Percentiles rank a stretch among this genome's conserved stretches.
These are phyloP conservation scores for Saccostrea glomerata DNA, from an alignment of 1,140 invertebrate genomes.

Conservation along the genomic window DNA sequence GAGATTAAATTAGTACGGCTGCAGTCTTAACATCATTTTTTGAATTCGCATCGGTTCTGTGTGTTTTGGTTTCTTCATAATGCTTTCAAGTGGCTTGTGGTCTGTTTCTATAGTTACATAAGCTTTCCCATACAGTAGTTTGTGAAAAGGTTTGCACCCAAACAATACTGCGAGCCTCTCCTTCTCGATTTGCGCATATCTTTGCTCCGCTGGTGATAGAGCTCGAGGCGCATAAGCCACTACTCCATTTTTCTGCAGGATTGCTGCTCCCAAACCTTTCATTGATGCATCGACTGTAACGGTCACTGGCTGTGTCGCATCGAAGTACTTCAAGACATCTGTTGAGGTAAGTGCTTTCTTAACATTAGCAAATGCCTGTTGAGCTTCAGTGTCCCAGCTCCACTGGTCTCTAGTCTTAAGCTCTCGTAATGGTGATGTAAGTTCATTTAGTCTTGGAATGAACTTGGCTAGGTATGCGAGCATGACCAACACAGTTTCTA, in stretches of 20 bases:
- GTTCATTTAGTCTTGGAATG: conserved; percentile 56
- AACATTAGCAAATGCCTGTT: conserved; percentile 39
- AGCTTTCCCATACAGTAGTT: conserved; percentile 60
- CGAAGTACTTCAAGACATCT: conserved; percentile 53
- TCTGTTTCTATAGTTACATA: conserved; percentile 66
- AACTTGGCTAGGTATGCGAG: conserved; percentile 60
- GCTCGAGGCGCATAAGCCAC: conserved; percentile 68
- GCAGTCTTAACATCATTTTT: conserved; percentile 66
- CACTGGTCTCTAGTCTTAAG: conserved; percentile 45
- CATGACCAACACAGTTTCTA: conserved; percentile 62
- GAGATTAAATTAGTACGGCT: conserved; percentile 60
- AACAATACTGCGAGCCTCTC: conserved; percentile 81
- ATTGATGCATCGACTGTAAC: conserved; percentile 74
- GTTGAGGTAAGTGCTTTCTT: conserved; percentile 44
- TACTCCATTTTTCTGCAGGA: conserved; percentile 35
- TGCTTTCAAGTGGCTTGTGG: conserved; percentile 73
- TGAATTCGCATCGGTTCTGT: conserved; percentile 62
- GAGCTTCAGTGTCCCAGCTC: conserved; percentile 28
- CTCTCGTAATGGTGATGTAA: conserved; percentile 52
- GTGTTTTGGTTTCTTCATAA: conserved; percentile 62
- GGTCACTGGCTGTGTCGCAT: conserved; percentile 42
- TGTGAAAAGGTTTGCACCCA: conserved; percentile 80
- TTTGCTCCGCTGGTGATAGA: conserved; percentile 72
- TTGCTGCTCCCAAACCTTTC: conserved; percentile 74
- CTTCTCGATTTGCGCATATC: conserved; percentile 78